Percentiles rank a stretch among this genome's conserved stretches.
phyloP scores from a whole-genome alignment of 2,797 vertebrate genomes.

The Rallus crepitans region DNA sequence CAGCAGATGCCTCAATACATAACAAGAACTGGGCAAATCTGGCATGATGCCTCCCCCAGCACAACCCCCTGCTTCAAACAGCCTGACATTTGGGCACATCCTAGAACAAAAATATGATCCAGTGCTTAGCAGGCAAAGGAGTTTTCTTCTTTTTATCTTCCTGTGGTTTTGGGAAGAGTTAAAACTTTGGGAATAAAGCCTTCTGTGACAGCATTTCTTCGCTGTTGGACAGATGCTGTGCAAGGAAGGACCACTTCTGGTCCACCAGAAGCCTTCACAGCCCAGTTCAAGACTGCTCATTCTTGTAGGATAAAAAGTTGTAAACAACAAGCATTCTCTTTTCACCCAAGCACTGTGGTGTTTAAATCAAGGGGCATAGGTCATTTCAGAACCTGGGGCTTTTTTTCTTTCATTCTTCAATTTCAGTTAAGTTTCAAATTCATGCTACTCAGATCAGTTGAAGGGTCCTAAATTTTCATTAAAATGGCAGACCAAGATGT shows the following conservation, averaged over 20 bases:
- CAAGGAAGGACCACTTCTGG: background rate
- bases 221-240: background rate
- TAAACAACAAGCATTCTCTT: background rate
- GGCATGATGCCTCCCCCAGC: background rate
- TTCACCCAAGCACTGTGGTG: background rate
- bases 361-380: background rate
- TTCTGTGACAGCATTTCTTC: background rate
- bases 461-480: background rate
- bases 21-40: background rate
- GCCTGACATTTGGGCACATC: background rate
- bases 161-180: background rate
- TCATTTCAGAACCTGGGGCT: background rate
- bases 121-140: background rate
- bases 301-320: background rate
- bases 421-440: background rate
- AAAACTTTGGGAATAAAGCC: background rate
- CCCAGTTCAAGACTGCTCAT: background rate
- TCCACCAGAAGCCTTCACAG: background rate
- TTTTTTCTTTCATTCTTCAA: background rate
- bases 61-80: background rate
- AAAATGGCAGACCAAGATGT: background rate
- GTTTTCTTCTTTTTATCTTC: background rate
- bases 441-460: background rate
- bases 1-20: background rate
- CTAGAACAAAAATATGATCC: background rate